A percentile compares a stretch with the other conserved stretches of the same genome.
These are phyloP conservation scores for Ellobium chinense DNA, from an alignment of 2,888 invertebrate genomes.

Conservation along the genomic window DNA sequence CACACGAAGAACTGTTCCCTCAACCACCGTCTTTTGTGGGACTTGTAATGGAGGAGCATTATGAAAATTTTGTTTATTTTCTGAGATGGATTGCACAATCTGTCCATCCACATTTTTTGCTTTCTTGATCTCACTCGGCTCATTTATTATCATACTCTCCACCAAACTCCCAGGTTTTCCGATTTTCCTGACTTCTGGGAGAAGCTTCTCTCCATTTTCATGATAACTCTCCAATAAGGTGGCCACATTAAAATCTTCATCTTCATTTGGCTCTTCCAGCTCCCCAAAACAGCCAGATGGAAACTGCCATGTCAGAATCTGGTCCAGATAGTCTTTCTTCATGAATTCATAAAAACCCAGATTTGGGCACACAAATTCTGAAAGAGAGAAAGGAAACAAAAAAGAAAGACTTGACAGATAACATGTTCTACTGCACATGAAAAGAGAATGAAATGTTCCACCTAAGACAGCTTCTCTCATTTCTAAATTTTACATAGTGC, in stretches of 20 bases:
- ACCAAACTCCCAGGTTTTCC: background rate
- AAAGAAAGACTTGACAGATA: too few relatives aligned
- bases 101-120: too few relatives aligned
- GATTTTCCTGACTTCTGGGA: background rate
- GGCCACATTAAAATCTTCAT: background rate
- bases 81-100: too few relatives aligned
- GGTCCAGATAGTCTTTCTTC: conserved; percentile 68
- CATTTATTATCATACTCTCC: background rate
- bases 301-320: conserved; percentile 74
- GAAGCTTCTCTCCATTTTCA: background rate
- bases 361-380: conserved; percentile 77
- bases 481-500: too few relatives aligned
- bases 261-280: conserved; percentile 5
- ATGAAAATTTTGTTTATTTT: too few relatives aligned
- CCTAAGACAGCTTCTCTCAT: too few relatives aligned
- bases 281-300: conserved; percentile 73
- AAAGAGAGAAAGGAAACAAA: too few relatives aligned
- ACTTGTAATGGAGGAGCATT: too few relatives aligned
- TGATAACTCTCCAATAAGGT: conserved; percentile 23
- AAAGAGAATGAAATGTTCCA: too few relatives aligned
- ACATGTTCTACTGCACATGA: too few relatives aligned
- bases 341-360: conserved; percentile 76
- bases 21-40: too few relatives aligned
- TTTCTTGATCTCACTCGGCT: background rate
- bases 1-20: too few relatives aligned